Base-by-base conservation (phyloP, 2,797 vertebrate genomes). In the Tauraco hartlaubi region DNA sequence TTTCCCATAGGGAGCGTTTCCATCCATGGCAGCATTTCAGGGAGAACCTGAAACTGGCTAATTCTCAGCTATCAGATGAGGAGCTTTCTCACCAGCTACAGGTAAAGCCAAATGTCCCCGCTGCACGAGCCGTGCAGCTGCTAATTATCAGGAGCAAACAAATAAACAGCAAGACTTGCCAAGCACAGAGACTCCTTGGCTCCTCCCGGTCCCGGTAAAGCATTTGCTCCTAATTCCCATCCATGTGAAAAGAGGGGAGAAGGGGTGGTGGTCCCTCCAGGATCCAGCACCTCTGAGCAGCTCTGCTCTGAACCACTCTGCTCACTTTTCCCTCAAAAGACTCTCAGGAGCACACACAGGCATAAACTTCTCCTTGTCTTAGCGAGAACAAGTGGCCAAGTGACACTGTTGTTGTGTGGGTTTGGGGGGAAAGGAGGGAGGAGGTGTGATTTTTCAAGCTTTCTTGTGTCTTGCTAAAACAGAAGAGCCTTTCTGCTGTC, bases 401-500 rank as follows among this genome's bases (percentile, higher is more conserved):
- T 77, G 61, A 92, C 94, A 96, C 94, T 95, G 96, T 95, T 94
- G 96, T 92, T 95, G 96, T 96, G 92, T 96, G 94, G 96, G 97
- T 97, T 96, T 96, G 68, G 96, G 96, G 91, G 92, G 49, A 86
- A 91, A 95, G 71, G 88, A 94, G 92, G 96, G 94, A 97, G 97
- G 95, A 98, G 61, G 96, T 97, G 96, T 94, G 97, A 97, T 97
- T 98, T 97, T 97, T 96, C 96, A 96, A 97, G 97, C 94, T 97
- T 96, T 97, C 96, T 94, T 96, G 77, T 96, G 97, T 93, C 97
- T 97, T 97, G 92, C 92, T 96, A 97, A 97, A 98, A 97, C 76
- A 96, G 97, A 97, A 96, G 96, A 94, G 95, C 95, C 96, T 97
- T 98, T 98, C 97, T 97, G 97, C 97, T 98, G 97, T 97, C 97